phyloP scores from a whole-genome alignment of 1,140 invertebrate genomes.

The Pogonomyrmex californicus region DNA sequence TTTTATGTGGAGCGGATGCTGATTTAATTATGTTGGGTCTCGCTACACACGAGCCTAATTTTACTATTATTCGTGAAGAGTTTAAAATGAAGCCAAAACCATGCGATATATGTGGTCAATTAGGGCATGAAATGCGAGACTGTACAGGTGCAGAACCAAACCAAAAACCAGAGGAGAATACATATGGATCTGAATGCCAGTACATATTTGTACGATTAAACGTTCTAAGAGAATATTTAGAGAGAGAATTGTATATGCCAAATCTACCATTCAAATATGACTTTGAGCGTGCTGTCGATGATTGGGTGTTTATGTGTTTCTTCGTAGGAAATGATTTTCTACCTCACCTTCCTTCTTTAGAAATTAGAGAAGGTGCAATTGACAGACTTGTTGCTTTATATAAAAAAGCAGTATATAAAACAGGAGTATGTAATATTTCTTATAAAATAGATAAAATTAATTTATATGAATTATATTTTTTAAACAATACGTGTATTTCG shows the following conservation, averaged over 20 bases:
- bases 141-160: constrained; percentile 91
- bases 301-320: constrained; percentile 99
- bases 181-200: constrained; percentile 91
- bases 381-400: constrained; percentile 98
- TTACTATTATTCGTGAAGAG: constrained; percentile 99
- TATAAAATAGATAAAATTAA: constrained; percentile 21
- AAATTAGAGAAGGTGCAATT: constrained; percentile 99
- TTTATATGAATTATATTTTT: not conserved
- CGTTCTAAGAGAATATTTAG: constrained; percentile 98
- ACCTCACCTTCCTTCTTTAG: constrained; percentile 98
- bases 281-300: constrained; percentile 97
- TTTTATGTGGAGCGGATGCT: constrained; percentile 99
- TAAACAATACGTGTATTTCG: not conserved
- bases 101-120: constrained; percentile 98
- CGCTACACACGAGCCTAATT: constrained; percentile 99
- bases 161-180: constrained; percentile 86
- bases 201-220: constrained; percentile 97
- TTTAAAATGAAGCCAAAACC: constrained; percentile 98
- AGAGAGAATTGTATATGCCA: constrained; percentile 96
- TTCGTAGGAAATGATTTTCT: constrained; percentile 99
- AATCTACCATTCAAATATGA: constrained; percentile 97
- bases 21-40: constrained; percentile 99
- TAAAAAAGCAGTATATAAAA: constrained; percentile 98
- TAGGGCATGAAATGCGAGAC: constrained; percentile 98
- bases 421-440: constrained; percentile 88